Base-by-base conservation (phyloP, 1,140 invertebrate species). In the Orussus abietinus region DNA sequence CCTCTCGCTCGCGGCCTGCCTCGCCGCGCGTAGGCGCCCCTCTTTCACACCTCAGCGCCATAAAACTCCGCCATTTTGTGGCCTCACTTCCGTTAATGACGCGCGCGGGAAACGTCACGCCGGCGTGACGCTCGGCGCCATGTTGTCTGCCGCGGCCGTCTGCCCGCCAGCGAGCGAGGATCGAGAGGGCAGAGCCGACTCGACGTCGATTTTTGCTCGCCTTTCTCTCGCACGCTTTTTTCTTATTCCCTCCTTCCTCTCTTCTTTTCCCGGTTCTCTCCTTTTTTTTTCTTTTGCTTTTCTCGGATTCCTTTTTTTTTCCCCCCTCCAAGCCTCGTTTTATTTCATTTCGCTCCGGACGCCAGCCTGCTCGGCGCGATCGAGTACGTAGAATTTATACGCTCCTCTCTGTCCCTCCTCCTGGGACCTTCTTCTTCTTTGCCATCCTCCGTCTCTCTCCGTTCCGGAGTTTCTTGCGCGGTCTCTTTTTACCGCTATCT, bases 11-110 rank as follows among this genome's bases (percentile, higher is more conserved):
- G n/a, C n/a, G n/a, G n/a, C n/a, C 21, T 37, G 25, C 17, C 30
- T 18, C 30, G 33, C 45, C 30, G 47, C 49, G 51, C n/a, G 22
- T 52, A 56, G 50, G 52, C 49, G 51, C 57, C 32, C 34, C 53
- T 51, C 61, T 65, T 69, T 67, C 57, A 66, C 65, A 66, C 66
- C 63, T 69, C 55, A 38, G 29, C 46, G 42, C 56, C 47, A 51
- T 62, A 57, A 63, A 63, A 60, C 45, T 53, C 57, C 62, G 65
- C 66, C 67, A 70, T 70, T 51, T 70, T 72, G 65, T 64, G 53
- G 51, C 41, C 58, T 62, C 60, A 66, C 67, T 68, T 69, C 63
- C 65, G 65, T 62, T 60, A 61, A 64, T 65, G 63, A 64, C 61
- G 65, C 58, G 65, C 58, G 54, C 59, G 57, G 59, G 56, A 61